These are phyloP conservation scores for Cochlearius cochlearius DNA, from an alignment of 2,113 vertebrate genomes.

Conservation along the genomic window DNA sequence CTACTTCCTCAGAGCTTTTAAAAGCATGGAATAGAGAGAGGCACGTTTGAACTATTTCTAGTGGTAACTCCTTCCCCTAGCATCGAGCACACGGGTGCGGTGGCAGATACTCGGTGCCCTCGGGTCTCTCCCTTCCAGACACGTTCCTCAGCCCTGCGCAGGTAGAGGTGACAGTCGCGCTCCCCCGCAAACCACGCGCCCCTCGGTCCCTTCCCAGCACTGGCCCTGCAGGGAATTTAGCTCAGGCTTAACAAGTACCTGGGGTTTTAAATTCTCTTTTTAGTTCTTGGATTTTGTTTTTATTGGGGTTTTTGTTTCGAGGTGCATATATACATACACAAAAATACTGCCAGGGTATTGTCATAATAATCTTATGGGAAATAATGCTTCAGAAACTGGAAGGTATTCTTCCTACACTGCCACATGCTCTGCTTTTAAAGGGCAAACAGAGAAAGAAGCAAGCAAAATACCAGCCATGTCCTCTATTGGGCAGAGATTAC, in stretches of 20 bases:
- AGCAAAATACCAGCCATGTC: background rate
- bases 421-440: background rate
- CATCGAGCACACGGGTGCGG: rapidly evolving
- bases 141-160: rapidly evolving
- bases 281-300: background rate
- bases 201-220: background rate
- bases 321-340: background rate
- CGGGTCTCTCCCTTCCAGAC: background rate
- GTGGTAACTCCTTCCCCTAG: background rate
- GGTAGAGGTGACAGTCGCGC: background rate
- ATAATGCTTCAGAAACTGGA: background rate
- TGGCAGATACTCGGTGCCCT: background rate
- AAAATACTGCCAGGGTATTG: background rate
- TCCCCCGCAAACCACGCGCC: background rate
- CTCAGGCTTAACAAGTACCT: background rate
- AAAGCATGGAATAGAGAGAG: background rate
- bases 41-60: background rate
- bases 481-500: background rate
- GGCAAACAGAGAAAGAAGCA: background rate
- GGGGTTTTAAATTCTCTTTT: background rate
- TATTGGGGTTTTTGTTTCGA: background rate
- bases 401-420: background rate
- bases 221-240: background rate
- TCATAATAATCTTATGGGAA: background rate
- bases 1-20: background rate